These are phyloP conservation scores for Cyprinodon tularosa DNA, from an alignment of 2,113 vertebrate species.

Conservation along the genomic window DNA sequence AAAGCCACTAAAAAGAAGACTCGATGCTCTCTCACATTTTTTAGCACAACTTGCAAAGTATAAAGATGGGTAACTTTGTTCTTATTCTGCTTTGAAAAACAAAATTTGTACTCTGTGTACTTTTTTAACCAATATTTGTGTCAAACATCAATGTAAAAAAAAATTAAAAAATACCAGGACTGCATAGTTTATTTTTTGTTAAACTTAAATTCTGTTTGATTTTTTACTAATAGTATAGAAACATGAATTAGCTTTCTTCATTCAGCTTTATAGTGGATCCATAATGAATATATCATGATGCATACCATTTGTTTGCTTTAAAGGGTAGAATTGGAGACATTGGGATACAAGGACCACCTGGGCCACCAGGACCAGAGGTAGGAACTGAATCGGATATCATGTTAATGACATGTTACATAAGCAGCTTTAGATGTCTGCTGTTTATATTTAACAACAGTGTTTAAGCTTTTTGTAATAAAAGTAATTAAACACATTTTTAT, in stretches of 20 bases:
- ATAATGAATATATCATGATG: too few relatives aligned
- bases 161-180: too few relatives aligned
- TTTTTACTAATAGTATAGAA: background rate
- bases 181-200: background rate
- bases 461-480: too few relatives aligned
- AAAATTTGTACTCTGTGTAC: background rate
- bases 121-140: background rate
- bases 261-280: background rate
- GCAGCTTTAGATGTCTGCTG: background rate
- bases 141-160: background rate
- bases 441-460: background rate
- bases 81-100: background rate
- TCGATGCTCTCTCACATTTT: background rate
- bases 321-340: conserved; percentile 91
- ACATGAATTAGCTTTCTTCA: background rate
- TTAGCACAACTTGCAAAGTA: background rate
- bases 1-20: background rate
- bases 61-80: background rate
- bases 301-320: background rate
- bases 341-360: conserved; percentile 84
- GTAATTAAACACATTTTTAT: too few relatives aligned
- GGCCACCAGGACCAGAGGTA: conserved; percentile 95
- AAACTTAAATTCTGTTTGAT: background rate
- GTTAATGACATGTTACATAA: background rate
- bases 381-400: conserved; percentile 30